A percentile compares a stretch with the other conserved stretches of the same genome.
Evolutionary conservation across 2,113 vertebrate species (phyloP).

Genomic region (Corythornis vintsioides): DNA sequence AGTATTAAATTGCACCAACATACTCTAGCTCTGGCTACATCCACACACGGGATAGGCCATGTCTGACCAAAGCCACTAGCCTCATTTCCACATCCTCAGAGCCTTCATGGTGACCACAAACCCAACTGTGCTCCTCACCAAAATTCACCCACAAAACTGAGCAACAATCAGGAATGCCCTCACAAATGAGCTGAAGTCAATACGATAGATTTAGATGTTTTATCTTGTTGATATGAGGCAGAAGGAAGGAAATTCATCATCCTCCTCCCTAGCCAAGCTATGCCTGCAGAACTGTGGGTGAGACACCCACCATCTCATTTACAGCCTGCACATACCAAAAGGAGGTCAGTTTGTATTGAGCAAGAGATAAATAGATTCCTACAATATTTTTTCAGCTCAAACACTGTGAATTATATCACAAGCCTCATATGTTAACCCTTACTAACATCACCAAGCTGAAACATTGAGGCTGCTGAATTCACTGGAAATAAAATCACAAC

Average conservation of each 20-base stretch:
- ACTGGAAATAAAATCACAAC: background rate
- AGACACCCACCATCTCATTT: background rate
- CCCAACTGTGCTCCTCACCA: background rate
- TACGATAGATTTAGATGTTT: background rate
- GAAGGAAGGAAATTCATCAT: background rate
- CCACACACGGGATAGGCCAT: accelerated
- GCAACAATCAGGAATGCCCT: background rate
- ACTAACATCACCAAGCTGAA: background rate
- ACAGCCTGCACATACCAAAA: background rate
- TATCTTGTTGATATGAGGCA: background rate
- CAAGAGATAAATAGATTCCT: accelerated
- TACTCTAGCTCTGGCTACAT: background rate
- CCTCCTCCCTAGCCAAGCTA: accelerated
- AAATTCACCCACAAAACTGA: background rate
- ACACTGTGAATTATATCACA: background rate
- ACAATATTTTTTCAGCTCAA: background rate
- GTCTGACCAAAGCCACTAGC: accelerated
- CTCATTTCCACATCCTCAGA: background rate
- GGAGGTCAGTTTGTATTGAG: background rate
- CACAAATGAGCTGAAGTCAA: background rate
- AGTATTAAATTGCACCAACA: background rate
- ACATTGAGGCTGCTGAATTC: background rate
- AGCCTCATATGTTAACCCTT: background rate
- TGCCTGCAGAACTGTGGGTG: accelerated
- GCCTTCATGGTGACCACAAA: accelerated